A percentile compares a stretch with the other conserved stretches of the same genome.
Conservation (phyloP, 2,797 vertebrate genomes). For the Limnodromus scolopaceus region DNA sequence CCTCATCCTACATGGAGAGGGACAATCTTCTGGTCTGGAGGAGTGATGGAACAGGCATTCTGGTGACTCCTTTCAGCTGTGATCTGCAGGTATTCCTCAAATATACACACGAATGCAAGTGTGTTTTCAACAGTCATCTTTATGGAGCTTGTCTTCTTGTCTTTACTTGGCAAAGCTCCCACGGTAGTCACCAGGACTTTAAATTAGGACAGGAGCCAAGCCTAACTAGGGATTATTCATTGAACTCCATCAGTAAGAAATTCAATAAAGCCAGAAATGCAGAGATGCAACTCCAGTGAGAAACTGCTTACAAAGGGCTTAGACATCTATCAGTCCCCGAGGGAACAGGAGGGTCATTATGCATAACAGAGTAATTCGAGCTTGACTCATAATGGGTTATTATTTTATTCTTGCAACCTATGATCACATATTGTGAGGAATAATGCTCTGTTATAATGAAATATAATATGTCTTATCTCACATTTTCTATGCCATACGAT, state of each 20-base stretch:
- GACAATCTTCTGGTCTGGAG: background rate
- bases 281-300: background rate
- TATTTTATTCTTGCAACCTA: background rate
- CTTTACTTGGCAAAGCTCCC: background rate
- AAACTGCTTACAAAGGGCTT: background rate
- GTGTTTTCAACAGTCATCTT: background rate
- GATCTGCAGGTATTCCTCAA: background rate
- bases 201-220: background rate
- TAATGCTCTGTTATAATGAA: background rate
- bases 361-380: background rate
- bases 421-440: background rate
- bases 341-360: background rate
- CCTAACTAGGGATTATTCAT: background rate
- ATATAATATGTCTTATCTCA: background rate
- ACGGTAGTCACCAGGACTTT: background rate
- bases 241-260: background rate
- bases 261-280: background rate
- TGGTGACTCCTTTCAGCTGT: rapidly evolving
- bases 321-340: background rate
- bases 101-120: background rate
- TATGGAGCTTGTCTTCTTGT: background rate
- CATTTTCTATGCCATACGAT: background rate
- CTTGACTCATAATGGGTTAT: background rate
- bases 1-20: rapidly evolving
- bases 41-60: background rate